Conservation (phyloP, 2,113 vertebrate genomes). For the Hemibagrus wyckioides region DNA sequence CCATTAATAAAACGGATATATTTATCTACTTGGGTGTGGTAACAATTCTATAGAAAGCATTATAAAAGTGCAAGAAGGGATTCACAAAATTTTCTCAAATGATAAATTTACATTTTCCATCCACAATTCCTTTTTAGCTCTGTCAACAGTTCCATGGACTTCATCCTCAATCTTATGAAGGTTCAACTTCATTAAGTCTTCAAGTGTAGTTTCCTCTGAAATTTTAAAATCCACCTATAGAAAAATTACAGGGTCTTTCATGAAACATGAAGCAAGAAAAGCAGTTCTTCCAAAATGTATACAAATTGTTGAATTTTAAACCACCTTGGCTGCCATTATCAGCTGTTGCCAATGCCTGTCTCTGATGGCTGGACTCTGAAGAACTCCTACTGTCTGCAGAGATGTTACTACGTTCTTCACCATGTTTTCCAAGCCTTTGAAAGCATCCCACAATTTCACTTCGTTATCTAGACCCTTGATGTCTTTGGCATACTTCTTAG, state of each 20-base stretch:
- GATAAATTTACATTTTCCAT: constrained; percentile 79
- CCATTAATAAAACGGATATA: constrained; percentile 40
- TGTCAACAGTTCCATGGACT: constrained; percentile 87
- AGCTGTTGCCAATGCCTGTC: constrained; percentile 89
- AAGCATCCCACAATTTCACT: constrained; percentile 84
- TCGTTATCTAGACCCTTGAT: constrained; percentile 86
- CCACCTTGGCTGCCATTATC: constrained; percentile 81
- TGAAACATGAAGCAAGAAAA: neutral
- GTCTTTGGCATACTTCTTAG: constrained; percentile 82
- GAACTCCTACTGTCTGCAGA: constrained; percentile 83
- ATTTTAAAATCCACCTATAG: constrained; percentile 75
- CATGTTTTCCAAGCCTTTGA: constrained; percentile 80
- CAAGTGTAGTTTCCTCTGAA: constrained; percentile 78
- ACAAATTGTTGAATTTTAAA: neutral
- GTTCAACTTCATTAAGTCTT: constrained; percentile 85
- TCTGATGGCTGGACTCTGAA: constrained; percentile 88
- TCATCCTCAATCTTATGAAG: constrained; percentile 89
- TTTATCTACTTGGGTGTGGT: constrained; percentile 67
- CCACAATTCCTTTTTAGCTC: constrained; percentile 80
- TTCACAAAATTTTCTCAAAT: too few relatives aligned
- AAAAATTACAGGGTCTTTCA: neutral
- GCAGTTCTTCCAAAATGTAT: neutral
- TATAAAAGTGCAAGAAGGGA: too few relatives aligned
- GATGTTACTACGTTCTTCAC: constrained; percentile 85
- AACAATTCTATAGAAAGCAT: neutral